Evolutionary conservation across 2,797 vertebrate genomes (phyloP).

Genomic region (Phalloptychus januarius): DNA sequence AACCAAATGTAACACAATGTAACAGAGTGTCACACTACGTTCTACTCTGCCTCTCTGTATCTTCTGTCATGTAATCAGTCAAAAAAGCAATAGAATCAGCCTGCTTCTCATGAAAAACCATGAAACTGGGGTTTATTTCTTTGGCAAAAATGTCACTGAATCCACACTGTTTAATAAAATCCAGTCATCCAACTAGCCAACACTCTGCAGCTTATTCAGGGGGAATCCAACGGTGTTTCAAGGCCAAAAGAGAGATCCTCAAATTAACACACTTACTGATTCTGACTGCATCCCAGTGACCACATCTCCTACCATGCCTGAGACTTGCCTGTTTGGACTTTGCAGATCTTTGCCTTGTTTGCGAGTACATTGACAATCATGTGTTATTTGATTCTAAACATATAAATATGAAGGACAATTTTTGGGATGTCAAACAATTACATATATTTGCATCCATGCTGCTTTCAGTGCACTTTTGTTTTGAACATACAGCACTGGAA

Average conservation of each 20-base stretch:
- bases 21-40: conserved; percentile 9
- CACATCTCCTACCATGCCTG: neutral
- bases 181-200: neutral
- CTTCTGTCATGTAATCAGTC: conserved; percentile 28
- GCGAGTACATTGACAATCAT: neutral
- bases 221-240: neutral
- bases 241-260: neutral
- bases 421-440: neutral
- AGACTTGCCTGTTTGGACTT: neutral
- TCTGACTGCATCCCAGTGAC: neutral
- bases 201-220: neutral
- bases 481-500: neutral
- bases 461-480: neutral
- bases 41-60: conserved; percentile 17
- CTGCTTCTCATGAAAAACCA: conserved; percentile 17
- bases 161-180: neutral
- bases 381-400: neutral
- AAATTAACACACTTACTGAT: neutral
- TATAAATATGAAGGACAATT: neutral
- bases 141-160: neutral
- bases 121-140: conserved; percentile 15
- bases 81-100: conserved; percentile 41
- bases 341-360: neutral
- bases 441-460: neutral
- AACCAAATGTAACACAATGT: neutral